Percentiles rank a stretch among this genome's conserved stretches.
phyloP scores from a whole-genome alignment of 2,113 vertebrate species.

The Megatriorchis doriae region DNA sequence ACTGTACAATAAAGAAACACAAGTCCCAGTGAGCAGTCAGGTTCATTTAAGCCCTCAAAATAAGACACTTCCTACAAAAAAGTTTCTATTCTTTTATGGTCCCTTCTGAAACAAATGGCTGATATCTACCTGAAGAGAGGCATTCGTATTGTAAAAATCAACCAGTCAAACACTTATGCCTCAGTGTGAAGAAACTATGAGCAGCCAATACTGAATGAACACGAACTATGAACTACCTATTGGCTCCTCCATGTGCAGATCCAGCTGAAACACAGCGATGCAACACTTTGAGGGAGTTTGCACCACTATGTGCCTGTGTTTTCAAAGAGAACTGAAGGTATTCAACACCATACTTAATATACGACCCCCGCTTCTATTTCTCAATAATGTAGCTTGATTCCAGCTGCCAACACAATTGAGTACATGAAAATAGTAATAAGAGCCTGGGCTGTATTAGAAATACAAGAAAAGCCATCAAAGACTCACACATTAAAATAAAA shows the following conservation, averaged over 20 bases:
- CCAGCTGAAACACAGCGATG: not conserved
- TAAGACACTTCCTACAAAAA: not conserved
- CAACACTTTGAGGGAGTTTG: not conserved
- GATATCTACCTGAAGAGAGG: not conserved
- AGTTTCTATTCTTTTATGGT: not conserved
- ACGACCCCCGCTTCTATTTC: not conserved
- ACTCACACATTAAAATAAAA: not conserved
- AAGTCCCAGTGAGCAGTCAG: not conserved
- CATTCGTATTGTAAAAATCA: not conserved
- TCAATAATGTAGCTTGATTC: not conserved
- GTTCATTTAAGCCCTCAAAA: not conserved
- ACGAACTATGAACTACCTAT: not conserved
- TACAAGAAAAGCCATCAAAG: not conserved
- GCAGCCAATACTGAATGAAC: not conserved
- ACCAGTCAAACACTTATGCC: not conserved
- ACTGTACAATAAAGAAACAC: not conserved
- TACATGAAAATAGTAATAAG: not conserved
- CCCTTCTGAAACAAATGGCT: not conserved
- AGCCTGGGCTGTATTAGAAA: not conserved
- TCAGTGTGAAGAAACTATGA: not conserved
- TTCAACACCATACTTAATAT: not conserved
- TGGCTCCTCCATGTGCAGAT: not conserved
- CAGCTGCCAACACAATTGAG: not conserved
- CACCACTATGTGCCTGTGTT: not conserved
- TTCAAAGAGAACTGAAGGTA: not conserved